Percentiles rank a stretch among this genome's conserved stretches.
Conservation (phyloP, 2,888 invertebrate species). For the Scelioninae gen. 2 region DNA sequence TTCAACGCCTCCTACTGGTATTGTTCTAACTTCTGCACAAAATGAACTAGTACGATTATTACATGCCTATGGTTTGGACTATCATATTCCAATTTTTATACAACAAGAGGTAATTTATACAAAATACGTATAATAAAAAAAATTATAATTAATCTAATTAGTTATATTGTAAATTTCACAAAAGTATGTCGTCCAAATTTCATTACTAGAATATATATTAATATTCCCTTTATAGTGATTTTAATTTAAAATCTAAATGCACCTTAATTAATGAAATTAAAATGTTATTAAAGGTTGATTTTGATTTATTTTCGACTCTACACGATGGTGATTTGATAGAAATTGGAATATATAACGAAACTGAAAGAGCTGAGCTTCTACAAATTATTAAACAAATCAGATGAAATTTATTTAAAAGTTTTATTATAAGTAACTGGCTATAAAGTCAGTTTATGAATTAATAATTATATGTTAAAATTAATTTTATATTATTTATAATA, state of each 20-base stretch:
- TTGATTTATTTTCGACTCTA: constrained; percentile 70
- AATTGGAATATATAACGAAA: constrained; percentile 68
- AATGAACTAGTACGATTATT: constrained; percentile 66
- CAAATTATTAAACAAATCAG: constrained; percentile 6
- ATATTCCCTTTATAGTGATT: background rate
- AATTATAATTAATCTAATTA: too few relatives aligned
- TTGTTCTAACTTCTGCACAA: constrained; percentile 65
- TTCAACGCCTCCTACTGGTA: constrained; percentile 68
- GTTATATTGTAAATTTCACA: too few relatives aligned
- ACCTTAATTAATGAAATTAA: background rate
- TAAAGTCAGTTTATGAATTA: too few relatives aligned
- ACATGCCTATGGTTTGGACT: constrained; percentile 65
- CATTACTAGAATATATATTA: background rate
- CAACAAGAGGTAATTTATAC: constrained; percentile 68
- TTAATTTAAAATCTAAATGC: background rate
- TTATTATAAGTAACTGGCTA: too few relatives aligned
- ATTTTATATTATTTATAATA: constrained; percentile 5
- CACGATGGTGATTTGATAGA: constrained; percentile 69
- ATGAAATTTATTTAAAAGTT: constrained; percentile 4
- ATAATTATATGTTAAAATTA: constrained; percentile 6
- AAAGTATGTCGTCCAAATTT: background rate
- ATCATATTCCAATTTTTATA: constrained; percentile 67
- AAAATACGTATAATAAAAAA: too few relatives aligned
- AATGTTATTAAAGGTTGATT: constrained; percentile 67
- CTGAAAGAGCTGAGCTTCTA: constrained; percentile 63